Percentiles rank a stretch among this genome's conserved stretches.
These are phyloP conservation scores for Cantharis rufa DNA, from an alignment of 2,888 invertebrate species.

Conservation along the genomic window DNA sequence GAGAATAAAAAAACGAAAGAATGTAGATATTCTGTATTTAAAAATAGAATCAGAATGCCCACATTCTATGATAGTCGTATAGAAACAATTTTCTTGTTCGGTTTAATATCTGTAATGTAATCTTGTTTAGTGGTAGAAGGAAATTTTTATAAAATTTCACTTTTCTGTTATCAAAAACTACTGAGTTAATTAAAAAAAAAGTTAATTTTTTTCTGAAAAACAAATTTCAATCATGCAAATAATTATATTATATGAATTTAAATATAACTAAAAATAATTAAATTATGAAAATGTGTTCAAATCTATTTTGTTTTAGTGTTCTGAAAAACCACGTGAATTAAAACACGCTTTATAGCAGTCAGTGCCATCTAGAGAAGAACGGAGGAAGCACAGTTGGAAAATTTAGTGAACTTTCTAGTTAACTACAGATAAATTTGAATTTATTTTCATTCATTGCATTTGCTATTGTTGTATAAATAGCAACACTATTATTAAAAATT, in stretches of 20 bases:
- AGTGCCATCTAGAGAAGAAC: neutral
- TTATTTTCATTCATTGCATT: neutral
- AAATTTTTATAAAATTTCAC: too few species aligned
- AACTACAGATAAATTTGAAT: neutral
- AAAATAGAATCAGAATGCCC: too few species aligned
- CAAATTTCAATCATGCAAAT: neutral
- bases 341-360: neutral
- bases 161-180: too few species aligned
- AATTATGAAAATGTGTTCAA: neutral
- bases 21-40: too few species aligned
- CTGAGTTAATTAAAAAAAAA: too few species aligned
- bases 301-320: neutral
- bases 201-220: too few species aligned
- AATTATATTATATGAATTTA: neutral
- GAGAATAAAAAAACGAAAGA: too few species aligned
- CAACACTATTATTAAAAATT: neutral
- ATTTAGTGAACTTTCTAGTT: neutral
- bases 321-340: neutral
- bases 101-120: too few species aligned
- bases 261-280: neutral
- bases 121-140: too few species aligned
- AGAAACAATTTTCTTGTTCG: neutral
- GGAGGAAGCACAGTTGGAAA: neutral
- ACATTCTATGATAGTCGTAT: too few species aligned
- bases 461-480: neutral